Percentiles rank a stretch among this genome's conserved stretches.
Conservation (phyloP, 2,797 vertebrate genomes). For the Poecilia velifera region DNA sequence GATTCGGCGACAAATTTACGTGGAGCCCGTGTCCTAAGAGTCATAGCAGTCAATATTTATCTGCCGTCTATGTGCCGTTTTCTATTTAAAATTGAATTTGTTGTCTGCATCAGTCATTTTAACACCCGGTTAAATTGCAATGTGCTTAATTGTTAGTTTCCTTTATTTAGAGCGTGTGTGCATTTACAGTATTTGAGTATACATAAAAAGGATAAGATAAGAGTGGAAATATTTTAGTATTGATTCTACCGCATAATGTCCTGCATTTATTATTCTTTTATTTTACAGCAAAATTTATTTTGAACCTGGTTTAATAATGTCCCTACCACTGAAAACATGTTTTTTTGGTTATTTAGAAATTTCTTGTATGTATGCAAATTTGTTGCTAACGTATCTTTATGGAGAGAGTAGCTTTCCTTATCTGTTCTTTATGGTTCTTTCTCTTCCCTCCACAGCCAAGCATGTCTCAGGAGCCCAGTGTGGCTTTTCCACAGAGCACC, state of each 20-base stretch:
- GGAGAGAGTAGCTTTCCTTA: constrained; percentile 35
- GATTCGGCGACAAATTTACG: neutral
- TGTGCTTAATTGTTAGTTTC: neutral
- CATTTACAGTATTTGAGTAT: neutral
- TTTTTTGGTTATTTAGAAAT: neutral
- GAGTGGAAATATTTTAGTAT: neutral
- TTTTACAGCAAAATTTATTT: neutral
- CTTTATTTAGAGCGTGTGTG: neutral
- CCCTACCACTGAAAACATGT: neutral
- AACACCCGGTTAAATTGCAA: neutral
- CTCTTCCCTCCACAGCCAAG: constrained; percentile 64
- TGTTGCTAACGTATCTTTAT: neutral
- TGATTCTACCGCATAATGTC: neutral
- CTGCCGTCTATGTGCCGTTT: neutral
- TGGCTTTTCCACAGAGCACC: constrained; percentile 84
- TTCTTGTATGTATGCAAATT: neutral
- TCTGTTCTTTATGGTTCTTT: constrained; percentile 41
- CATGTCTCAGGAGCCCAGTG: constrained; percentile 81
- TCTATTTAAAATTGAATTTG: neutral
- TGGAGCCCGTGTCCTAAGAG: neutral
- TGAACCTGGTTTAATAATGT: neutral
- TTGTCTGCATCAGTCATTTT: neutral
- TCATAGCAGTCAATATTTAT: neutral
- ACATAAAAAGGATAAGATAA: neutral
- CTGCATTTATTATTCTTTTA: neutral